Evolutionary conservation across 2,113 vertebrate genomes (phyloP).

Genomic region (Pycnonotus jocosus): DNA sequence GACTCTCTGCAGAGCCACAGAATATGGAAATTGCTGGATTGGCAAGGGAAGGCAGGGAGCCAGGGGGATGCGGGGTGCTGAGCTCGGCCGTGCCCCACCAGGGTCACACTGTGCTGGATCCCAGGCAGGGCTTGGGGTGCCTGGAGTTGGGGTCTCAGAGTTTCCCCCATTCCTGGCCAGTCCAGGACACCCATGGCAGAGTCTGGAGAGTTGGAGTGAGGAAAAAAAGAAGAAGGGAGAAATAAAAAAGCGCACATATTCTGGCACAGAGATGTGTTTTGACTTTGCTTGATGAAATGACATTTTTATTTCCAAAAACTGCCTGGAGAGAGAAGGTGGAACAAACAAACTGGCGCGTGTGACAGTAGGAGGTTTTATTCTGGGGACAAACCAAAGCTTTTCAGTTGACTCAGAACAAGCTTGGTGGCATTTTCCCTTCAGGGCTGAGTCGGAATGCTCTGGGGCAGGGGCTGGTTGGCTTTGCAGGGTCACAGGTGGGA

Average conservation of each 20-base stretch:
- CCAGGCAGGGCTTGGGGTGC: background rate
- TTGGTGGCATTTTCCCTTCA: background rate
- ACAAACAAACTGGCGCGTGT: background rate
- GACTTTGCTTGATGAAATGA: conserved; percentile 40
- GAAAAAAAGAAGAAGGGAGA: background rate
- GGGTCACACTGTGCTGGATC: background rate
- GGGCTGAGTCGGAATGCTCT: background rate
- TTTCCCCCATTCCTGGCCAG: background rate
- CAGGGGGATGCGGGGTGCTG: background rate
- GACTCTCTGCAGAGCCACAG: background rate
- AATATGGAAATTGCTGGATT: background rate
- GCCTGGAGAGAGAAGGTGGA: conserved; percentile 38
- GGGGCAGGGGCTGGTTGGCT: background rate
- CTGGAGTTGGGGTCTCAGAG: background rate
- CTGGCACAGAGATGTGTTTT: conserved; percentile 29
- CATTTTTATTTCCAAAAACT: conserved; percentile 48
- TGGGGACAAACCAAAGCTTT: conserved; percentile 4
- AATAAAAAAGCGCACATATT: background rate
- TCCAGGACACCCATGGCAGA: background rate
- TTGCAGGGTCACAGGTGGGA: background rate
- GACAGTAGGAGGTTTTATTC: conserved; percentile 39
- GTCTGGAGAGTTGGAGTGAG: background rate
- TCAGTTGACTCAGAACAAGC: background rate
- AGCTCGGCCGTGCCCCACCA: accelerated
- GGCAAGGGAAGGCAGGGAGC: background rate